Conservation (phyloP, 2,113 vertebrate species). For the Patagioenas fasciata region DNA sequence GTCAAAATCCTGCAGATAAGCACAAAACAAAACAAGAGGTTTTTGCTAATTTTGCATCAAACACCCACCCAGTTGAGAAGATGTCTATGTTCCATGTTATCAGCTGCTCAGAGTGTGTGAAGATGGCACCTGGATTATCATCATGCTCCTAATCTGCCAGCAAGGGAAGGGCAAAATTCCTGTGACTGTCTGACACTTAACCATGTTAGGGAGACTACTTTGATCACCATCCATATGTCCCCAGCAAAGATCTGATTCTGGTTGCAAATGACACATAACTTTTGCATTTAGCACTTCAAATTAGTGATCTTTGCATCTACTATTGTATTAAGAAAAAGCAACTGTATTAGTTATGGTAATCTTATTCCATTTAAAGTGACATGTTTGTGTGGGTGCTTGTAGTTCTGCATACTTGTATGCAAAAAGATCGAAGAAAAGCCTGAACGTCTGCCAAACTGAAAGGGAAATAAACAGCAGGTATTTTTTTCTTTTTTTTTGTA, state of each 20-base stretch:
- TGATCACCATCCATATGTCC: neutral
- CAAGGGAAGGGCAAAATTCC: neutral
- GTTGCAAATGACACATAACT: neutral
- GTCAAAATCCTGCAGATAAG: neutral
- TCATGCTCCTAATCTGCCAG: neutral
- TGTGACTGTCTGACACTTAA: neutral
- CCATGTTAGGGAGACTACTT: neutral
- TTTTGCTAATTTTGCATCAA: neutral
- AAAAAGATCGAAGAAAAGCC: constrained; percentile 20
- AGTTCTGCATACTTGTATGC: neutral
- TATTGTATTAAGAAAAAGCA: neutral
- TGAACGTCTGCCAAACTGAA: neutral
- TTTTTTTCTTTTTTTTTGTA: neutral
- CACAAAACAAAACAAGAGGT: neutral
- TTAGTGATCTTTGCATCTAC: neutral
- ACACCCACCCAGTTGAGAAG: neutral
- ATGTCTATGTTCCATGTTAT: neutral
- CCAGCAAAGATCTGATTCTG: neutral
- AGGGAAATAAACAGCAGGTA: constrained; percentile 24
- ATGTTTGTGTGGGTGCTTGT: neutral
- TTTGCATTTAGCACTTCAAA: neutral
- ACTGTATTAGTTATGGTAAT: neutral
- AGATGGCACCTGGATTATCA: neutral
- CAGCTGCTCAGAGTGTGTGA: neutral
- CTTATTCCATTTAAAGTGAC: constrained; percentile 6